These are phyloP conservation scores for Eumeta japonica DNA, from an alignment of 1,140 invertebrate genomes.

Conservation along the genomic window DNA sequence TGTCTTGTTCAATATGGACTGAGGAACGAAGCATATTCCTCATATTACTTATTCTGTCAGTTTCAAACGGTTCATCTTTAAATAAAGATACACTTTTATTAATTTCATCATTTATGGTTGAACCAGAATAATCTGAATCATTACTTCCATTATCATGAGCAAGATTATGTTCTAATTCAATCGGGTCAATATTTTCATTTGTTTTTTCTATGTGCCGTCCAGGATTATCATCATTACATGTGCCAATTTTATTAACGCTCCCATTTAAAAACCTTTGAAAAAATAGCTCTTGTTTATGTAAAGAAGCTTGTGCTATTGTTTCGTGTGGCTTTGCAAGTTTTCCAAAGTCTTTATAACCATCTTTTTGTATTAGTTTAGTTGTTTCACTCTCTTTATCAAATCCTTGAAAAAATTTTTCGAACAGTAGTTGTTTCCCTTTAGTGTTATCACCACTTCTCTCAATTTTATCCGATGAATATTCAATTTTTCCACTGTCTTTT, in stretches of 20 bases:
- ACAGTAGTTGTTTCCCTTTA: too few relatives aligned
- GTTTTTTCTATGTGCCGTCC: too few relatives aligned
- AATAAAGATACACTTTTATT: constrained; percentile 46
- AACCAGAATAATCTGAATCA: constrained; percentile 39
- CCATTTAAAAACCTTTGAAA: constrained; percentile 49
- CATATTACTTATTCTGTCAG: constrained; percentile 30
- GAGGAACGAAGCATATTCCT: constrained; percentile 29
- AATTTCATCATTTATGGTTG: constrained; percentile 50
- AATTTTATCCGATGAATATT: too few relatives aligned
- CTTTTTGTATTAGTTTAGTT: constrained; percentile 25
- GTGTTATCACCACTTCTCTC: too few relatives aligned
- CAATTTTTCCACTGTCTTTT: too few relatives aligned
- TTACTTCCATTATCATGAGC: constrained; percentile 29
- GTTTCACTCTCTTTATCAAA: constrained; percentile 8
- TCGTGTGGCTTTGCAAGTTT: constrained; percentile 8
- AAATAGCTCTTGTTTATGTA: constrained; percentile 49
- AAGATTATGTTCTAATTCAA: neutral
- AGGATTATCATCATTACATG: too few relatives aligned
- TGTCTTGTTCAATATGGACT: constrained; percentile 8
- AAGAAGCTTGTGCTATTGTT: constrained; percentile 17
- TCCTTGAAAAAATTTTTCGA: too few relatives aligned
- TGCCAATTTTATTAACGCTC: too few relatives aligned
- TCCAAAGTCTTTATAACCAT: too few relatives aligned
- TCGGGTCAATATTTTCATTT: too few relatives aligned
- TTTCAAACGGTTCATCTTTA: constrained; percentile 33